Base-by-base conservation (phyloP, 1,140 invertebrate species). In the Drosophila ambigua region DNA sequence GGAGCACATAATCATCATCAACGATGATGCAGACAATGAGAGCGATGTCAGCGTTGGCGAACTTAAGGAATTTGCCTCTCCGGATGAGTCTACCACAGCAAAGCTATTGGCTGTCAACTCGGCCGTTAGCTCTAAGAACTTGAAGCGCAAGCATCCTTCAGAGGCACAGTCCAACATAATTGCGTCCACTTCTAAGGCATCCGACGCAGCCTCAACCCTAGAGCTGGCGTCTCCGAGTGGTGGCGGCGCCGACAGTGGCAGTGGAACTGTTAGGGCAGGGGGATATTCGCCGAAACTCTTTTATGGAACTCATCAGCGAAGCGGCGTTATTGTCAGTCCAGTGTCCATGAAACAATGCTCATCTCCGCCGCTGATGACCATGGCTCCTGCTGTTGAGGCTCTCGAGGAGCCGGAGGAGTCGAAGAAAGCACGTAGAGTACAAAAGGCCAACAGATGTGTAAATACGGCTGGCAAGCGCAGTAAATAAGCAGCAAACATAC, bases 1-100 rank as follows among this genome's bases (percentile, higher is more conserved):
- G 0, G 94, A 94, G 68, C 93, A 93, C 48, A 92, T 94, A 16
- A 77, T 92, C 51, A 91, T 94, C 9, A 78, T 79, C 26, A 88
- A 64, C 11, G 88, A 91, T 39, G 90, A 90, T 20, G 69, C 46
- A 2, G 83, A 82, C 39, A 20, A 43, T 5, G 64, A 72, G 43
- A 75, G 65, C 24, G 74, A 89, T 49, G 66, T 49, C 16, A 75
- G 63, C 45, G 50, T 51, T 39, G 64, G 68, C 20, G 72, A 82
- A 23, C 45, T 59, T 2, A 66, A 78, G 13, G 50, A 65, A 57
- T 91, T 91, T 23, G 68, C 77, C 44, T 83, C 68, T 44, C 90
- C 90, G 35, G 90, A 91, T 63, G 88, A 90, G 54, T 49, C 68
- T 9, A 91, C 90, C 35, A 91, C 90, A 48, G 79, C 88, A 7